A percentile compares a stretch with the other conserved stretches of the same genome.
phyloP scores from a whole-genome alignment of 2,888 invertebrate genomes.

The Cephus spinipes region DNA sequence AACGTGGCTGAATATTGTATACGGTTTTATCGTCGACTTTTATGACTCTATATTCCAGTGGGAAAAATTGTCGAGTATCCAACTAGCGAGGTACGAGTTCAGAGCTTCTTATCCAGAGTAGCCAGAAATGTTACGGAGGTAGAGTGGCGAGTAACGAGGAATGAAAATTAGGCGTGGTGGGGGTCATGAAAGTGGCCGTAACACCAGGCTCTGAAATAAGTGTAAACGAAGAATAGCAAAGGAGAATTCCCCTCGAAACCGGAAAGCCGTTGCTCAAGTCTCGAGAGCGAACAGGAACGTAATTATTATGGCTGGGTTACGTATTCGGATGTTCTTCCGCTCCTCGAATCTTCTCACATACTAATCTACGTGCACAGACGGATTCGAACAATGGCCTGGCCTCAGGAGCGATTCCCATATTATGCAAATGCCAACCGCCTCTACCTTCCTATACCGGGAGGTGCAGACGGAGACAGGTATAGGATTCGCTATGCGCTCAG shows the following conservation, averaged over 20 bases:
- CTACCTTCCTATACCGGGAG: slow-evolving; percentile 20
- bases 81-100: too few species aligned
- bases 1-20: too few species aligned
- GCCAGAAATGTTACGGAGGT: too few species aligned
- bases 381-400: slow-evolving; percentile 50
- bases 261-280: slow-evolving; percentile 12
- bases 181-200: too few species aligned
- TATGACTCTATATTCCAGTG: too few species aligned
- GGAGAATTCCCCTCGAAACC: neutral
- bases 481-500: neutral
- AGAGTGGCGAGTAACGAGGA: too few species aligned
- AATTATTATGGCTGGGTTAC: slow-evolving; percentile 57
- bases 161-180: too few species aligned
- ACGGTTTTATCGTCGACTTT: too few species aligned
- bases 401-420: slow-evolving; percentile 49
- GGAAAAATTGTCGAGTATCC: too few species aligned
- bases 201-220: too few species aligned
- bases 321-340: slow-evolving; percentile 61
- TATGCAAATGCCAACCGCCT: slow-evolving; percentile 47
- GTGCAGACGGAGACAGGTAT: neutral
- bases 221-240: too few species aligned
- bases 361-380: slow-evolving; percentile 44
- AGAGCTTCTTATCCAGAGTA: too few species aligned
- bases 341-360: slow-evolving; percentile 53
- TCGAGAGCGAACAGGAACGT: slow-evolving; percentile 39